Evolutionary conservation across 2,113 vertebrate species (phyloP).

Genomic region (Cairina moschata): DNA sequence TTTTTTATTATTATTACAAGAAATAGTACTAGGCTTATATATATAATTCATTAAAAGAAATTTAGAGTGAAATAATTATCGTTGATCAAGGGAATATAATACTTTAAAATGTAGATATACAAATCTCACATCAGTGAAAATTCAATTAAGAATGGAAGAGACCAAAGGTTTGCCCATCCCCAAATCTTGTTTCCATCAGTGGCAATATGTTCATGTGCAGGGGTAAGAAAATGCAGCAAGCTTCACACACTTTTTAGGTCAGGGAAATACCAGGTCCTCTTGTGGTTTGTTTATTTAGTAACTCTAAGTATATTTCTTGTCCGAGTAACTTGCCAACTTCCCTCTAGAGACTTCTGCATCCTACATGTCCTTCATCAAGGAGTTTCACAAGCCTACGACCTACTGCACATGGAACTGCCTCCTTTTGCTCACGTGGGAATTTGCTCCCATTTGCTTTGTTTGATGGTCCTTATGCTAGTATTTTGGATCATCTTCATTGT

Average conservation of each 20-base stretch:
- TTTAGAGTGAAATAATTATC: not conserved
- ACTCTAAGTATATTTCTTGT: not conserved
- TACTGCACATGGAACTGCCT: not conserved
- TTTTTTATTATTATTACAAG: not conserved
- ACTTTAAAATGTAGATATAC: not conserved
- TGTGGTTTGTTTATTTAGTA: not conserved
- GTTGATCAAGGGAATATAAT: constrained; percentile 17
- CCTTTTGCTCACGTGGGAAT: not conserved
- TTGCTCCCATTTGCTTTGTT: not conserved
- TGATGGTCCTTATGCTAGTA: not conserved
- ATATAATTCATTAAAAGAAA: constrained; percentile 27
- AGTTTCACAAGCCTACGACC: not conserved
- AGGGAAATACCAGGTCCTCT: not conserved
- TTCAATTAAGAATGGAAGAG: constrained; percentile 37
- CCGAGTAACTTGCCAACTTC: not conserved
- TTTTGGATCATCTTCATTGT: not conserved
- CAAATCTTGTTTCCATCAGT: not conserved
- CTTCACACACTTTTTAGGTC: not conserved
- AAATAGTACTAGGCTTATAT: not conserved
- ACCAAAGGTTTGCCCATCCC: not conserved
- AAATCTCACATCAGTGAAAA: constrained; percentile 29
- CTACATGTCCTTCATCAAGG: not conserved
- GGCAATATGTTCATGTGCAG: accelerated
- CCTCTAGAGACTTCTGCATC: not conserved
- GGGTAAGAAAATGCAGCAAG: accelerated